These are phyloP conservation scores for Tichodroma muraria DNA, from an alignment of 2,113 vertebrate species.

Conservation along the genomic window DNA sequence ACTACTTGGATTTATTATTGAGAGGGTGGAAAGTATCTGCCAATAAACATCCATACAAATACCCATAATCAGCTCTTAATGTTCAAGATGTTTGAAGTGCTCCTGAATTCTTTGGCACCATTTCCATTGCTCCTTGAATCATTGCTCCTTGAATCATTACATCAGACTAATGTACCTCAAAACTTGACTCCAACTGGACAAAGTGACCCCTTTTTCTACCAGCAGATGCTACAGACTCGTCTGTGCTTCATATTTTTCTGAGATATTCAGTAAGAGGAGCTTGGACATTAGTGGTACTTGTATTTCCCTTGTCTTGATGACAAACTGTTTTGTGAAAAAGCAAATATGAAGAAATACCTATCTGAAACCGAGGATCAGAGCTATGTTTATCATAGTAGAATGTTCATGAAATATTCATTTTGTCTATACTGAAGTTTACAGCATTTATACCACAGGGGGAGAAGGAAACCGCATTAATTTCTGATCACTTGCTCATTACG, in stretches of 20 bases:
- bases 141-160: background rate
- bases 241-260: background rate
- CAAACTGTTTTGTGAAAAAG: background rate
- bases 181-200: background rate
- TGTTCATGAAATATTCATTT: background rate
- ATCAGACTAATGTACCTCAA: background rate
- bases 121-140: background rate
- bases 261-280: background rate
- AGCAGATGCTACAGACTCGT: background rate
- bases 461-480: background rate
- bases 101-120: background rate
- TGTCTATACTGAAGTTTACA: background rate
- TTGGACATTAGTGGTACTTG: background rate
- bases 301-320: background rate
- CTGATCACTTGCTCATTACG: background rate
- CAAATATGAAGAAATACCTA: background rate
- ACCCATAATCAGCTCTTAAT: background rate
- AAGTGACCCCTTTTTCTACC: background rate
- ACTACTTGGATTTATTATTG: slow-evolving; percentile 4
- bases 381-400: background rate
- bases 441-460: background rate
- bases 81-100: background rate
- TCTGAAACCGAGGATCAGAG: background rate
- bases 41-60: background rate
- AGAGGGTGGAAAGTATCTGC: background rate